Conservation (phyloP, 2,113 vertebrate genomes). For the Genyomyrus donnyi region DNA sequence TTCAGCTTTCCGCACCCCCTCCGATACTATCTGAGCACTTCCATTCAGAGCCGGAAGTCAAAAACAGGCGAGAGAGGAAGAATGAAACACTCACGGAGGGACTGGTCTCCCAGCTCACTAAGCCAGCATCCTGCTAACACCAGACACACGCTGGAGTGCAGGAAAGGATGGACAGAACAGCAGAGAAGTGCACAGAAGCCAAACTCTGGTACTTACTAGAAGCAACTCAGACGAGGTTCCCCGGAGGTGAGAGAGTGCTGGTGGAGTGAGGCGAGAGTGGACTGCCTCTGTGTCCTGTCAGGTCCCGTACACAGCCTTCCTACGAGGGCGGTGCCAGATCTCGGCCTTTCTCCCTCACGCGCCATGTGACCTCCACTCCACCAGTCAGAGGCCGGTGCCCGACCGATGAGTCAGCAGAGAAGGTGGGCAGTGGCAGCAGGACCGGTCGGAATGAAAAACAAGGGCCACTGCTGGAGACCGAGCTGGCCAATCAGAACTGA, state of each 20-base stretch:
- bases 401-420: not conserved
- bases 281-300: not conserved
- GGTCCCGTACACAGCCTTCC: not conserved
- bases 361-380: conserved; percentile 7
- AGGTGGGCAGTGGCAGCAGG: conserved; percentile 2
- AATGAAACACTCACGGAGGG: not conserved
- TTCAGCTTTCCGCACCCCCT: not conserved
- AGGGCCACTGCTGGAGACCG: not conserved
- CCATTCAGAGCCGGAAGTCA: not conserved
- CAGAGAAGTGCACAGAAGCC: not conserved
- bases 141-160: not conserved
- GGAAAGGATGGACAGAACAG: not conserved
- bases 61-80: not conserved
- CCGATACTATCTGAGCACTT: not conserved
- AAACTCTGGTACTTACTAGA: not conserved
- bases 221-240: not conserved
- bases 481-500: not conserved
- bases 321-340: not conserved
- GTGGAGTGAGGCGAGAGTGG: not conserved
- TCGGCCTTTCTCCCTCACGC: not conserved
- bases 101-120: not conserved
- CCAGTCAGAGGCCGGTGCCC: not conserved
- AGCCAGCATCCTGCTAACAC: not conserved
- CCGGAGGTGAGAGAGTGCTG: not conserved
- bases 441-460: not conserved